phyloP scores from a whole-genome alignment of 2,113 vertebrate genomes.

The Xenopus laevis region DNA sequence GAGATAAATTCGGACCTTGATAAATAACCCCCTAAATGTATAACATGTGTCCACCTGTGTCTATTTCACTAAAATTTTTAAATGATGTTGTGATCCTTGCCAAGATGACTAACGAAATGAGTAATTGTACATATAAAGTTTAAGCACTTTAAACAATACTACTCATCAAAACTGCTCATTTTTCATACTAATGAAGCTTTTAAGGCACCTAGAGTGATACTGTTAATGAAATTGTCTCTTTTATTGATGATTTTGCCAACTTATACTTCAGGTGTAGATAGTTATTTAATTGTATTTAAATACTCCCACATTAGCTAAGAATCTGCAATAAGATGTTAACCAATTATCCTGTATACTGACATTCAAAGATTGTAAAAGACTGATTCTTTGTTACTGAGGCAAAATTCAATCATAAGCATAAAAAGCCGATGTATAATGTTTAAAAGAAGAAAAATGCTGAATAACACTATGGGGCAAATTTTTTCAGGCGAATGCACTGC shows the following conservation, averaged over 20 bases:
- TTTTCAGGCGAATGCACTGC: too few species aligned
- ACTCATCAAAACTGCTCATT: constrained; percentile 67
- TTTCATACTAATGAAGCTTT: constrained; percentile 68
- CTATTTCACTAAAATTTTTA: background rate
- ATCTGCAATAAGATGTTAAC: constrained; percentile 13
- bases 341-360: constrained; percentile 7
- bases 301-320: constrained; percentile 22
- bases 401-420: too few species aligned
- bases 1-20: too few species aligned
- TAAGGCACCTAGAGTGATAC: constrained; percentile 54
- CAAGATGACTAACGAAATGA: constrained; percentile 61
- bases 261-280: constrained; percentile 50
- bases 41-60: too few species aligned
- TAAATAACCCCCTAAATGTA: too few species aligned
- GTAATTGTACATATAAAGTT: constrained; percentile 61
- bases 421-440: too few species aligned
- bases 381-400: too few species aligned
- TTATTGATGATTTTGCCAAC: constrained; percentile 61
- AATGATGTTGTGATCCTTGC: constrained; percentile 57
- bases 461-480: too few species aligned
- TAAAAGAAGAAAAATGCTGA: too few species aligned
- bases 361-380: too few species aligned
- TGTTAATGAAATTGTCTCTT: constrained; percentile 59
- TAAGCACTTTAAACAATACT: constrained; percentile 62
- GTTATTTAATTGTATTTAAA: constrained; percentile 49